phyloP scores from a whole-genome alignment of 1,140 invertebrate species.

The Drosophila ambigua region DNA sequence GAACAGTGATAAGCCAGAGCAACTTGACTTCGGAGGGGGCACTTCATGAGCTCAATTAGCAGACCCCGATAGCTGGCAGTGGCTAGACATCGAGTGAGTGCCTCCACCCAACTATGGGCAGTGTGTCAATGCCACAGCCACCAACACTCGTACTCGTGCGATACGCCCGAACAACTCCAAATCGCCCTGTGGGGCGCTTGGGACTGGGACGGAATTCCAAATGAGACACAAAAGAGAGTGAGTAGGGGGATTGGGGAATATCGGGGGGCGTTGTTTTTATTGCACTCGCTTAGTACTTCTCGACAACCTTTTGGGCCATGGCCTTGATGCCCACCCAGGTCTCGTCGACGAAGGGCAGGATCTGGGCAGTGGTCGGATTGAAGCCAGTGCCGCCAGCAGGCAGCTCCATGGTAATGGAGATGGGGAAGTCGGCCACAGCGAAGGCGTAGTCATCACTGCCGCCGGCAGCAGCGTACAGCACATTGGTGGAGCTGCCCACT shows the following conservation, averaged over 20 bases:
- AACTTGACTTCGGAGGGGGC: slow-evolving; percentile 9
- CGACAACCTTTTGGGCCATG: slow-evolving; percentile 70
- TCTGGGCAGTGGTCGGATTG: slow-evolving; percentile 87
- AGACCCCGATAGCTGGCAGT: slow-evolving; percentile 22
- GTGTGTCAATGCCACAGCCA: slow-evolving; percentile 31
- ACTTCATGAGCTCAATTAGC: slow-evolving; percentile 32
- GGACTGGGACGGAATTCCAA: slow-evolving; percentile 1
- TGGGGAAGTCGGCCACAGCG: slow-evolving; percentile 85
- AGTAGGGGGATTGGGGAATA: slow-evolving; percentile 46
- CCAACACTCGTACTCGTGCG: neutral
- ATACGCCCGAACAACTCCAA: neutral
- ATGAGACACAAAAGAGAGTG: slow-evolving; percentile 7
- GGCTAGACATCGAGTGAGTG: slow-evolving; percentile 14
- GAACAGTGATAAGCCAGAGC: slow-evolving; percentile 11
- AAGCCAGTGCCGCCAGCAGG: slow-evolving; percentile 88
- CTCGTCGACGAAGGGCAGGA: slow-evolving; percentile 87
- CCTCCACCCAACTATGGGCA: slow-evolving; percentile 14
- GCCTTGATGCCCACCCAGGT: slow-evolving; percentile 89
- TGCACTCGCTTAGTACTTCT: slow-evolving; percentile 63
- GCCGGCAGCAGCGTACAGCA: slow-evolving; percentile 85
- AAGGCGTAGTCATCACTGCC: slow-evolving; percentile 89
- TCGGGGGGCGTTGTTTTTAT: slow-evolving; percentile 33
- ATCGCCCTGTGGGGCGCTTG: slow-evolving; percentile 9
- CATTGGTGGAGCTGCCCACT: slow-evolving; percentile 87
- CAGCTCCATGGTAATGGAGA: slow-evolving; percentile 89